These are phyloP conservation scores for Biston stratarius DNA, from an alignment of 2,888 invertebrate species.

Conservation along the genomic window DNA sequence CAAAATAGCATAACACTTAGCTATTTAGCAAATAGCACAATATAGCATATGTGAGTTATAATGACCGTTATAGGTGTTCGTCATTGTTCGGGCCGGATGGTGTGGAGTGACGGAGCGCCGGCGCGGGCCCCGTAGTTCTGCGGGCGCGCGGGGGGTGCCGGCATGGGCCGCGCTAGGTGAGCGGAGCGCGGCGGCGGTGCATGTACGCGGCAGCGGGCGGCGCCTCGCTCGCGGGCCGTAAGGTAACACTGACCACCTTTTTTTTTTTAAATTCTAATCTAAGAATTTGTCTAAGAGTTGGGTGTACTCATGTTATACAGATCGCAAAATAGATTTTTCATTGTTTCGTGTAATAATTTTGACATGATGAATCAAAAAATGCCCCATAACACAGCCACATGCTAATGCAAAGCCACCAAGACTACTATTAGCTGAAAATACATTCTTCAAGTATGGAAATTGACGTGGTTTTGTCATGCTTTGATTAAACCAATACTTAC, in stretches of 20 bases:
- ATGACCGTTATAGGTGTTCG: slow-evolving; percentile 55
- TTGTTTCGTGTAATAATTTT: too few relatives aligned
- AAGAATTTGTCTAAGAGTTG: too few relatives aligned
- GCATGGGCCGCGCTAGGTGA: slow-evolving; percentile 68
- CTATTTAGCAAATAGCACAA: neutral
- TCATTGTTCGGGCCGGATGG: slow-evolving; percentile 72
- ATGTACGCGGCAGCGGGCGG: slow-evolving; percentile 97
- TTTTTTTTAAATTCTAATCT: neutral
- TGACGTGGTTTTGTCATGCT: too few relatives aligned
- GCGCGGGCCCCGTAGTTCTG: slow-evolving; percentile 50
- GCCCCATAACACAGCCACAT: too few relatives aligned
- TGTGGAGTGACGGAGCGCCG: slow-evolving; percentile 68
- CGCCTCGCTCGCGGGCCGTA: slow-evolving; percentile 94
- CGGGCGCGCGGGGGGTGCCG: slow-evolving; percentile 53
- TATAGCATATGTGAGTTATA: slow-evolving; percentile 17
- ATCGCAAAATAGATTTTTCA: too few relatives aligned
- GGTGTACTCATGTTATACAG: too few relatives aligned
- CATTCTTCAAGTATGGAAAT: too few relatives aligned
- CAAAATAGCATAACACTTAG: neutral
- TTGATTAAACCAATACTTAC: too few relatives aligned
- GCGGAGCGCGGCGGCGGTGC: slow-evolving; percentile 80
- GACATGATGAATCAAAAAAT: too few relatives aligned
- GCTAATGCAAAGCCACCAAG: too few relatives aligned
- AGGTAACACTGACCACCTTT: slow-evolving; percentile 73
- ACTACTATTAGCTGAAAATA: too few relatives aligned